Evolutionary conservation across 2,888 invertebrate species (phyloP), one percentile per base, ranked within the genome.

Genomic region (Drosophila monieri): DNA sequence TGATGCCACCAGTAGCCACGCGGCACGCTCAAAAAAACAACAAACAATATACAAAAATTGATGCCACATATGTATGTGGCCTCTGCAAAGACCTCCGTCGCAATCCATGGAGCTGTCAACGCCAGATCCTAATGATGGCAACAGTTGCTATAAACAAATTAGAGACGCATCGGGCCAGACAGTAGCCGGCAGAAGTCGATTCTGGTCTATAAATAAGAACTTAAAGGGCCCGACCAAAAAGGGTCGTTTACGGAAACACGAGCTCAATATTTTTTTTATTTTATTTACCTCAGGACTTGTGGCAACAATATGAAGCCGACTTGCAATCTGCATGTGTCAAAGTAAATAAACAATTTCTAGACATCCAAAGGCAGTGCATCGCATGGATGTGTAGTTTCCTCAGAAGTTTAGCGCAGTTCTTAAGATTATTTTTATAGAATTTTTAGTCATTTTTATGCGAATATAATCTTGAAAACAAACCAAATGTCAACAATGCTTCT

Each of bases 131-230:
- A 85, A 83, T 83, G 83, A 87, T 64, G 68, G 43, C 80, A 73
- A 80, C 86, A 86, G 80, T 86, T 73, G 80, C 87, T 80, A 80
- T 84, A 80, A 87, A 87, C 87, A 87, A 85, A 78, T 85, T 87
- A 72, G 64, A 64, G 73, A 73, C 76, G 61, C 65, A 76, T 72
- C 81, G 62, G 65, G 53, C 41, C 60, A 60, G 61, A 61, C 53
- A 44, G 44, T 65, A 44, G 62, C 62, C 62, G 41, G 32, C 39
- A 41, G 57, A 23, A 47, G 60, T 47, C 37, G 25, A 46, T 30
- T 27, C 18, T 3, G 37, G 23, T 46, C 47, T 61, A 43, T 61
- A 61, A 61, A 62, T 62, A 62, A 35, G 25, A 46, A 21, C 35
- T 30, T 9, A 14, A 43, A 62, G 65, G 62, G 66, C 52, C 39